These are phyloP conservation scores for Steinernema carpocapsae DNA, from an alignment of 2,888 invertebrate species.

Conservation along the genomic window DNA sequence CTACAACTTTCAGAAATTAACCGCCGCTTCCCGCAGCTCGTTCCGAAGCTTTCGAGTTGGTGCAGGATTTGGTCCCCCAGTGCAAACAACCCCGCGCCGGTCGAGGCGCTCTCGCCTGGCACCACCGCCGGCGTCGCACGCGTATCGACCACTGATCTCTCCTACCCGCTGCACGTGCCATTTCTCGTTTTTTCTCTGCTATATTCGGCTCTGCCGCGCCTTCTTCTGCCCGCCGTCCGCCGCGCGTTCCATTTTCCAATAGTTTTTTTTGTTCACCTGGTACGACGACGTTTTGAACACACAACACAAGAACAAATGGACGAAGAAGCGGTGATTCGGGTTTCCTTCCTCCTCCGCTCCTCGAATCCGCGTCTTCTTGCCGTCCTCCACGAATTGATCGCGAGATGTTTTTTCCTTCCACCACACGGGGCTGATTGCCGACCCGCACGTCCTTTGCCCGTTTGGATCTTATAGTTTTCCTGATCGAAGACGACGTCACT, in stretches of 20 bases:
- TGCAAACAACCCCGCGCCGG: slow-evolving; percentile 5
- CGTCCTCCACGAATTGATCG: too few species aligned
- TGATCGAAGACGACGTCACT: too few species aligned
- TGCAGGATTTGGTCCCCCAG: slow-evolving; percentile 10
- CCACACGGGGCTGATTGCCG: too few species aligned
- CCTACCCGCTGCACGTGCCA: slow-evolving; percentile 19
- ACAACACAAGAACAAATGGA: background rate
- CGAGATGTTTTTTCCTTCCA: too few species aligned
- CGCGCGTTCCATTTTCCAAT: background rate
- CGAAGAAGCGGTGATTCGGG: background rate
- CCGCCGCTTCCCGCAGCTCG: too few species aligned
- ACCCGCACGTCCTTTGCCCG: too few species aligned
- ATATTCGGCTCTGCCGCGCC: background rate
- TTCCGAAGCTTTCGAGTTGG: background rate
- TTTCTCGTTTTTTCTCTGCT: slow-evolving; percentile 6
- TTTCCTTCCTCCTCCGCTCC: background rate
- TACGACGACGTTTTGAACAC: background rate
- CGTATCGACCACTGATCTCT: slow-evolving; percentile 33
- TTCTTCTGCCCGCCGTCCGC: background rate
- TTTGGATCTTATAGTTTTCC: too few species aligned
- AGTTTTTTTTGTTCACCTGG: too few species aligned
- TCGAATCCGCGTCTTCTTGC: too few species aligned
- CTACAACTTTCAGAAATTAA: too few species aligned
- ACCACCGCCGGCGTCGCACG: background rate
- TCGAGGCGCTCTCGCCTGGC: slow-evolving; percentile 17